Evolutionary conservation across 2,113 vertebrate species (phyloP).

Genomic region (Cephalopterus ornatus): DNA sequence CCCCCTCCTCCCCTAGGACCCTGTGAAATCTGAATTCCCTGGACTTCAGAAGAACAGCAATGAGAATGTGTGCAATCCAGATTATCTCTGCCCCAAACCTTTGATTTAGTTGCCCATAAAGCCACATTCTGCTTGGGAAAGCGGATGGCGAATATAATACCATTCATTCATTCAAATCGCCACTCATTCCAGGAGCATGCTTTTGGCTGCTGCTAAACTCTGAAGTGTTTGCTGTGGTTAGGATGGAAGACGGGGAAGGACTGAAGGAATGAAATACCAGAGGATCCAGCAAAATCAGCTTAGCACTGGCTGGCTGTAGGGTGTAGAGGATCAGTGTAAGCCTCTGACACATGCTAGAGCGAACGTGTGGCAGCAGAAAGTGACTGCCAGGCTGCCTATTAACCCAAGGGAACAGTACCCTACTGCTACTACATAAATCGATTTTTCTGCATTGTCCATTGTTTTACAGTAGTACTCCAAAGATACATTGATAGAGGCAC

Average conservation of each 20-base stretch:
- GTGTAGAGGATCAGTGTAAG: neutral
- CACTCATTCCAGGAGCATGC: neutral
- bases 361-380: neutral
- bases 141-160: fast-evolving
- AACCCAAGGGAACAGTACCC: neutral
- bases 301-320: neutral
- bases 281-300: conserved; percentile 16
- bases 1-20: neutral
- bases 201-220: neutral
- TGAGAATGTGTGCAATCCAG: fast-evolving
- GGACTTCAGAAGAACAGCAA: neutral
- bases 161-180: neutral
- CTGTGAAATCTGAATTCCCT: neutral
- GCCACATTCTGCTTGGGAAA: neutral
- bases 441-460: neutral
- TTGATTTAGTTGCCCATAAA: neutral
- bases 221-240: neutral
- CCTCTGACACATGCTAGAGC: neutral
- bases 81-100: neutral
- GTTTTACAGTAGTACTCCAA: neutral
- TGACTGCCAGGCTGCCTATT: neutral
- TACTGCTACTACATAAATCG: neutral
- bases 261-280: neutral
- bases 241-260: neutral
- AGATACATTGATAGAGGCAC: neutral